Evolutionary conservation across 2,113 vertebrate genomes (phyloP).

Genomic region (Romanogobio albipinnatus): DNA sequence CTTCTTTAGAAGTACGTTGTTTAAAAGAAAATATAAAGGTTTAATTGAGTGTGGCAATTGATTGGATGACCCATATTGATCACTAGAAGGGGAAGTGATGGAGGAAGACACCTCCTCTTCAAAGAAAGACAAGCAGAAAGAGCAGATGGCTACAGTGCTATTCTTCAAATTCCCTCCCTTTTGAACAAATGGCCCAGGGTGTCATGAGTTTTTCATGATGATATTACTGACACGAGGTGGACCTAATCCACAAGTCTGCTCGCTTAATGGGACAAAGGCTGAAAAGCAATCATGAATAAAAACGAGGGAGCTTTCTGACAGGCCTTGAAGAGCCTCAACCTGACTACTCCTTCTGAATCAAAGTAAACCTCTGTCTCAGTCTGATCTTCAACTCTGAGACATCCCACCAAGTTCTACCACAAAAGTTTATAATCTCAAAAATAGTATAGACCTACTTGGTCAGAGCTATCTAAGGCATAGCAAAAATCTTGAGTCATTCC

Average conservation of each 20-base stretch:
- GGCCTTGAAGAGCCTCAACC: not conserved
- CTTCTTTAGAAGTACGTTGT: slow-evolving; percentile 78
- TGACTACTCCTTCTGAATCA: slow-evolving; percentile 1
- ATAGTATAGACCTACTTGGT: not conserved
- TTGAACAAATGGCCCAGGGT: slow-evolving; percentile 82
- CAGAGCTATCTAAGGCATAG: not conserved
- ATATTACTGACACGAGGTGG: slow-evolving; percentile 78
- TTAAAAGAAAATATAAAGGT: slow-evolving; percentile 83
- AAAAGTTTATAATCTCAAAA: not conserved
- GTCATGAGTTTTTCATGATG: slow-evolving; percentile 86
- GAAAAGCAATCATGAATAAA: not conserved
- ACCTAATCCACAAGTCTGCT: slow-evolving; percentile 73
- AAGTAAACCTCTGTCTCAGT: not conserved
- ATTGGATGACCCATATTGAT: slow-evolving; percentile 82
- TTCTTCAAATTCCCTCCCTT: slow-evolving; percentile 83
- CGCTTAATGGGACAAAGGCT: slow-evolving; percentile 59
- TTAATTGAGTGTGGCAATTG: slow-evolving; percentile 95
- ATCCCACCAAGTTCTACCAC: not conserved
- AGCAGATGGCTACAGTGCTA: slow-evolving; percentile 91
- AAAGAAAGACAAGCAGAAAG: slow-evolving; percentile 36
- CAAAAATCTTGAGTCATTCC: not conserved
- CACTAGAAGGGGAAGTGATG: slow-evolving; percentile 64
- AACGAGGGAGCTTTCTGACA: not conserved
- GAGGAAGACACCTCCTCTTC: slow-evolving; percentile 7
- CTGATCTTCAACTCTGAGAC: not conserved